These are phyloP conservation scores for Synodontis membranacea DNA, from an alignment of 2,113 vertebrate genomes.

Conservation along the genomic window DNA sequence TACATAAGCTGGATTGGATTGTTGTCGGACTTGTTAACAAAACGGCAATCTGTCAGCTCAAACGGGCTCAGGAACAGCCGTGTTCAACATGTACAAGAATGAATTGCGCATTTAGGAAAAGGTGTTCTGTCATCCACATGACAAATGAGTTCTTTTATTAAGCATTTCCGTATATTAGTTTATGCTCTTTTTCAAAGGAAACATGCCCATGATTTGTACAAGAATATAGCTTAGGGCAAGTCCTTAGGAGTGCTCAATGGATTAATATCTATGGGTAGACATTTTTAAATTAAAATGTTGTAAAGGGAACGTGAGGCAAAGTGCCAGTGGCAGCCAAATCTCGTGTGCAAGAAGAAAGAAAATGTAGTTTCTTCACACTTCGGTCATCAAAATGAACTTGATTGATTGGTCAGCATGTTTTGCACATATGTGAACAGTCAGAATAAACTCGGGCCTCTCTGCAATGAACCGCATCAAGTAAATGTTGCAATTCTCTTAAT, in stretches of 20 bases:
- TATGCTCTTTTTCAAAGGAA: neutral
- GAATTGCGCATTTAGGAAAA: neutral
- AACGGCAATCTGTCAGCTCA: neutral
- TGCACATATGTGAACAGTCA: no score
- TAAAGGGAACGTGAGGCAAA: neutral
- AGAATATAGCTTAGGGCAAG: neutral
- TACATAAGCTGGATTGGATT: neutral
- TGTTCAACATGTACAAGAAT: neutral
- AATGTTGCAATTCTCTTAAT: no score
- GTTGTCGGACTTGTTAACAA: neutral
- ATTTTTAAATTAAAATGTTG: neutral
- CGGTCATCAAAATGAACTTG: no score
- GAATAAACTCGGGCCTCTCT: no score
- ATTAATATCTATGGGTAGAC: neutral
- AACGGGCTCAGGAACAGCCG: neutral
- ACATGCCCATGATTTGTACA: neutral
- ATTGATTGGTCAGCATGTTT: no score
- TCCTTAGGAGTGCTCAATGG: no score
- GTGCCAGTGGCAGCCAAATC: neutral
- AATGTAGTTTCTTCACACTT: no score
- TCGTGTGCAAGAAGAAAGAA: neutral
- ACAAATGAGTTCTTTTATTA: neutral
- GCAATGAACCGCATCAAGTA: no score
- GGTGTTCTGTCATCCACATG: neutral
- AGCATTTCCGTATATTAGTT: neutral